These are phyloP conservation scores for Shinisaurus crocodilurus DNA, from an alignment of 2,113 vertebrate species.

Conservation along the genomic window DNA sequence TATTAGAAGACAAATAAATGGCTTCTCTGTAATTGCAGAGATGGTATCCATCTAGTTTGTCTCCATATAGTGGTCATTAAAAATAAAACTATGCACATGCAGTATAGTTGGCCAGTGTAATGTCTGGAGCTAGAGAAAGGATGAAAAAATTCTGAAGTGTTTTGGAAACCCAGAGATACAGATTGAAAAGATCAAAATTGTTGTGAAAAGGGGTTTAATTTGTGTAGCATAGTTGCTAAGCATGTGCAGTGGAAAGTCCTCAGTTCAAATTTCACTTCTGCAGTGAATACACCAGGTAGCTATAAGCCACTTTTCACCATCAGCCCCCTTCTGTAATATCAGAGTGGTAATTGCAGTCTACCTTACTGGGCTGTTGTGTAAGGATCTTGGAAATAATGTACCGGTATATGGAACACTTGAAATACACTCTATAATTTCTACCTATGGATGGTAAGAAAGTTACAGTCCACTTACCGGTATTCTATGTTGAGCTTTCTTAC, in stretches of 20 bases:
- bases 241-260: not conserved
- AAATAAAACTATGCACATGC: not conserved
- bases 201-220: not conserved
- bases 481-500: not conserved
- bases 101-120: not conserved
- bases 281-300: not conserved
- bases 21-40: not conserved
- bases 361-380: not conserved
- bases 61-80: not conserved
- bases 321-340: not conserved
- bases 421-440: not conserved
- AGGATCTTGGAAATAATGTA: not conserved
- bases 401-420: not conserved
- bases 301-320: not conserved
- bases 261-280: not conserved
- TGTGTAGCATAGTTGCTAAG: not conserved
- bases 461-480: not conserved
- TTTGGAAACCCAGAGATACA: not conserved
- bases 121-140: not conserved
- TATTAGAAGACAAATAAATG: not conserved
- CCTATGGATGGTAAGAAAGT: not conserved
- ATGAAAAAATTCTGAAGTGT: not conserved
- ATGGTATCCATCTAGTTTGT: not conserved
- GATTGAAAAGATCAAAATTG: not conserved
- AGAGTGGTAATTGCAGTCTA: no score